Percentiles rank a stretch among this genome's conserved stretches.
Conservation (phyloP, 1,140 invertebrate species). For the Zaprionus tsacasi region DNA sequence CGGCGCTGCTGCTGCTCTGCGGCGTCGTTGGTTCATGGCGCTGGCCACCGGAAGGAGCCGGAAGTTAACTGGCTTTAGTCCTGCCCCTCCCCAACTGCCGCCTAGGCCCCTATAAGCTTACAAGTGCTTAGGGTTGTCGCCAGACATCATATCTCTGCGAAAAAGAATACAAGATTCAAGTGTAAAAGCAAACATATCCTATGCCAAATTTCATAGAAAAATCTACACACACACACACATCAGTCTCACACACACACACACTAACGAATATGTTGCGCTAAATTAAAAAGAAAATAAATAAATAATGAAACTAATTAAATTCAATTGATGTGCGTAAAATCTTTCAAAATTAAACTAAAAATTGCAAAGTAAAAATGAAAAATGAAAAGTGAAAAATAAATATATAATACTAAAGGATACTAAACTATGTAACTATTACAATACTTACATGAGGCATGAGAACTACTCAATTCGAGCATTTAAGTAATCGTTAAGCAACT, state of each 20-base stretch:
- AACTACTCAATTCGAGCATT: slow-evolving; percentile 74
- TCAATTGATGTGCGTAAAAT: slow-evolving; percentile 63
- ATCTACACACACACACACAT: slow-evolving; percentile 29
- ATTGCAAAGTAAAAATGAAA: slow-evolving; percentile 10
- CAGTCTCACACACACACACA: no score
- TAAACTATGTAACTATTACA: slow-evolving; percentile 35
- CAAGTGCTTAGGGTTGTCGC: background rate
- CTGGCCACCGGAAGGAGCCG: slow-evolving; percentile 45
- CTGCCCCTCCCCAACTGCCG: background rate
- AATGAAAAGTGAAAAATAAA: background rate
- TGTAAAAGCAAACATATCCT: slow-evolving; percentile 74
- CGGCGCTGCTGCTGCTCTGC: slow-evolving; percentile 50
- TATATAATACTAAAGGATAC: slow-evolving; percentile 13
- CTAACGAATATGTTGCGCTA: slow-evolving; percentile 31
- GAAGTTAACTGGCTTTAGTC: slow-evolving; percentile 59
- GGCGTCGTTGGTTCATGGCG: slow-evolving; percentile 36
- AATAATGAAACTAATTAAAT: slow-evolving; percentile 42
- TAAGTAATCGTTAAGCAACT: slow-evolving; percentile 63
- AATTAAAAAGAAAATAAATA: slow-evolving; percentile 33
- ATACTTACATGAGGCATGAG: slow-evolving; percentile 23
- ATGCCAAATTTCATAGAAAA: slow-evolving; percentile 80
- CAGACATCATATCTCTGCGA: slow-evolving; percentile 23
- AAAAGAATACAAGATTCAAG: slow-evolving; percentile 16
- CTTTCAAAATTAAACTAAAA: slow-evolving; percentile 46
- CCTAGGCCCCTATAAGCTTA: background rate